A percentile compares a stretch with the other conserved stretches of the same genome.
phyloP scores from a whole-genome alignment of 2,888 invertebrate genomes.

The Altica lythri region DNA sequence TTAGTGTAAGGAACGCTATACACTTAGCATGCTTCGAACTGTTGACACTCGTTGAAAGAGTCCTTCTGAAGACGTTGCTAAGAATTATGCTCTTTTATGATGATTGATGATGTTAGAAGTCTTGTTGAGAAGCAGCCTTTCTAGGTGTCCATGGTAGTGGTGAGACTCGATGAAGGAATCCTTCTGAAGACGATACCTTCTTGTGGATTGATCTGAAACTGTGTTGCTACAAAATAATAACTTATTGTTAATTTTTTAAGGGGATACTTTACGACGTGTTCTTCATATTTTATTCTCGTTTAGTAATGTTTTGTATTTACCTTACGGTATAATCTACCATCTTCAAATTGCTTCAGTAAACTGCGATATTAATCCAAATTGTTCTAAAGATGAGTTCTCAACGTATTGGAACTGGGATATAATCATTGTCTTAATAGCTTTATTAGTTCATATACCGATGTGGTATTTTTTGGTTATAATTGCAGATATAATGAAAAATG shows the following conservation, averaged over 20 bases:
- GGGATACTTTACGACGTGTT: too few relatives aligned
- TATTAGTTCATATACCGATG: slow-evolving; percentile 70
- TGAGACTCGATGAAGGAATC: too few relatives aligned
- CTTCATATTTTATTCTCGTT: slow-evolving; percentile 76
- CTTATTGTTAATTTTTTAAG: too few relatives aligned
- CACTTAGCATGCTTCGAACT: too few relatives aligned
- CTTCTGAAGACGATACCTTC: too few relatives aligned
- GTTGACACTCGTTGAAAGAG: too few relatives aligned
- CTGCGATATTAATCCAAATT: slow-evolving; percentile 71
- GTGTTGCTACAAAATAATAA: slow-evolving; percentile 68
- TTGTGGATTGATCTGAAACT: slow-evolving; percentile 63
- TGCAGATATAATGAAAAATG: slow-evolving; percentile 71
- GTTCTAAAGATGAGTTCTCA: slow-evolving; percentile 64
- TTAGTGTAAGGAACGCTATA: too few relatives aligned
- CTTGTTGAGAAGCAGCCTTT: too few relatives aligned
- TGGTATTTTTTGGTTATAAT: slow-evolving; percentile 68
- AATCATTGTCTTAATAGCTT: slow-evolving; percentile 68
- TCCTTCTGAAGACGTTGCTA: too few relatives aligned
- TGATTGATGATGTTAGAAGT: too few relatives aligned
- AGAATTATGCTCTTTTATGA: too few relatives aligned
- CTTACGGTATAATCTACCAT: slow-evolving; percentile 81
- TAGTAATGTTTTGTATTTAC: slow-evolving; percentile 78
- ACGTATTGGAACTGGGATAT: slow-evolving; percentile 76
- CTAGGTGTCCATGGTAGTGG: too few relatives aligned
- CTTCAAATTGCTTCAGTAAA: slow-evolving; percentile 76